Conservation (phyloP, 2,888 invertebrate species). For the Pyrocoelia pectoralis region DNA sequence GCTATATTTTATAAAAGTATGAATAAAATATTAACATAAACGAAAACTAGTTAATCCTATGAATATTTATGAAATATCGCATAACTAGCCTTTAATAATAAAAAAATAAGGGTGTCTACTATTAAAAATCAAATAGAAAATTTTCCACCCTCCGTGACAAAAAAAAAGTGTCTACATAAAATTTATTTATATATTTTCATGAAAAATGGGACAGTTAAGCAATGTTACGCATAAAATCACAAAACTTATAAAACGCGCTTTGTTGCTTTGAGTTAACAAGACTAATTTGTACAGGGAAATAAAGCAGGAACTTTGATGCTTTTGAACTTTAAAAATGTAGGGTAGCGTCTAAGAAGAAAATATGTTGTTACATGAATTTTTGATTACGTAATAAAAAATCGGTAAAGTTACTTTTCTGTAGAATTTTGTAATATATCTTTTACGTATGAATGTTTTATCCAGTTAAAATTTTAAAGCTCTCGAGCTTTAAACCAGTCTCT, state of each 20-base stretch:
- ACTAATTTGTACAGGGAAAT: constrained; percentile 11
- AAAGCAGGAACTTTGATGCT: constrained; percentile 5
- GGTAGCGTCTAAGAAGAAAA: background rate
- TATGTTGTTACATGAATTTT: constrained; percentile 6
- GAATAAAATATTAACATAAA: too few relatives aligned
- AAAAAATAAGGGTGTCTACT: background rate
- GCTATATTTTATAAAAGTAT: too few relatives aligned
- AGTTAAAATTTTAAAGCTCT: too few relatives aligned
- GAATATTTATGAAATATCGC: too few relatives aligned
- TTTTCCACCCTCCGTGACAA: background rate
- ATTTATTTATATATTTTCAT: constrained; percentile 7
- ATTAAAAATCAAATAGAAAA: background rate
- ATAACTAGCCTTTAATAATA: too few relatives aligned
- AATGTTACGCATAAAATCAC: constrained; percentile 14
- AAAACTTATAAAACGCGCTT: constrained; percentile 13
- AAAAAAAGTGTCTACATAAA: background rate
- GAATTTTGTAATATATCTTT: background rate
- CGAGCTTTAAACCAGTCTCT: too few relatives aligned
- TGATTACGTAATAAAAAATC: constrained; percentile 6
- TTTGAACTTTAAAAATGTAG: constrained; percentile 5
- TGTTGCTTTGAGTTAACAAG: constrained; percentile 13
- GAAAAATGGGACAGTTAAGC: constrained; percentile 5
- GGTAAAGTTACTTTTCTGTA: background rate
- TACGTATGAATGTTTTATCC: background rate
- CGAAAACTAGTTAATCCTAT: too few relatives aligned